Percentiles rank a stretch among this genome's conserved stretches.
These are phyloP conservation scores for Tetraneura akinire DNA, from an alignment of 1,140 invertebrate species.

Conservation along the genomic window DNA sequence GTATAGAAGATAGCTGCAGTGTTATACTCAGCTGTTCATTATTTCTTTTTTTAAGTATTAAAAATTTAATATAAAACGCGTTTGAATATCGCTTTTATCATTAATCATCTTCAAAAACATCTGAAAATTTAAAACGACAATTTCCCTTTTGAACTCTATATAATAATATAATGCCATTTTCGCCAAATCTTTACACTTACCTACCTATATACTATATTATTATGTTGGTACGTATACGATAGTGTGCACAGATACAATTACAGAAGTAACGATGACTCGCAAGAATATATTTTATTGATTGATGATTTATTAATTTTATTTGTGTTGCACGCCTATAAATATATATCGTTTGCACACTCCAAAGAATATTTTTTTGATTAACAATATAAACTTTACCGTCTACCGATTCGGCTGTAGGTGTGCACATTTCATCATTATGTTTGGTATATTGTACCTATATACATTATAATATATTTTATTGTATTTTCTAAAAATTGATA, in stretches of 20 bases:
- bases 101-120: conserved; percentile 24
- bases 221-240: too few species aligned
- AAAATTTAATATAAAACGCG: too few species aligned
- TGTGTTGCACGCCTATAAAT: not conserved
- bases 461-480: not conserved
- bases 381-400: conserved; percentile 20
- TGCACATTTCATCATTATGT: conserved; percentile 1
- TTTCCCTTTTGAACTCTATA: not conserved
- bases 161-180: conserved; percentile 8
- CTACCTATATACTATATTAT: not conserved
- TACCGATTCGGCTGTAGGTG: not conserved
- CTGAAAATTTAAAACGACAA: not conserved
- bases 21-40: too few species aligned
- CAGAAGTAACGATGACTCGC: conserved; percentile 37
- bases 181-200: not conserved
- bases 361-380: conserved; percentile 6
- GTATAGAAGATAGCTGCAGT: too few species aligned
- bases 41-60: too few species aligned
- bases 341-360: not conserved
- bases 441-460: not conserved
- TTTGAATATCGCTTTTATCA: not conserved
- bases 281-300: not conserved
- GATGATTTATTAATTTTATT: conserved; percentile 39
- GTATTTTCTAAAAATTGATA: not conserved
- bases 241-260: not conserved